Evolutionary conservation across 2,797 vertebrate genomes (phyloP).

Genomic region (Rhynchonycteris naso): DNA sequence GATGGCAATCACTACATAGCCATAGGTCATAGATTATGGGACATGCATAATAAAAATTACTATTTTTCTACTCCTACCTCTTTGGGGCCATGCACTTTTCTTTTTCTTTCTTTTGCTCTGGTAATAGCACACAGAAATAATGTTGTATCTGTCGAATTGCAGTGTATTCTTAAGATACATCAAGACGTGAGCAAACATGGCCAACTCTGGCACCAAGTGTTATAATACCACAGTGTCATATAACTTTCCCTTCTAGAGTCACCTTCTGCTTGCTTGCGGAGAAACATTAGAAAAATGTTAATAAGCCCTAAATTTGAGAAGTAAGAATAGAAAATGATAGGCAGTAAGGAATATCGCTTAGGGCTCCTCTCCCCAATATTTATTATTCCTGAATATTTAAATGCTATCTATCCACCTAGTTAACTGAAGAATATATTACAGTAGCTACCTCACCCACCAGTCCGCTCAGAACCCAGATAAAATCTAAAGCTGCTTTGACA

Average conservation of each 20-base stretch:
- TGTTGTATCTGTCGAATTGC: background rate
- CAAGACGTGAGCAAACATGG: background rate
- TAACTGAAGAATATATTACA: conserved; percentile 79
- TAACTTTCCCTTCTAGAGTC: conserved; percentile 44
- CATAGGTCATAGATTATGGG: background rate
- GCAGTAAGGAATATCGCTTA: conserved; percentile 80
- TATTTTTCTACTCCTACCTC: background rate
- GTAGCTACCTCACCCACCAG: conserved; percentile 53
- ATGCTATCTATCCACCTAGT: conserved; percentile 78
- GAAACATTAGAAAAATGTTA: conserved; percentile 80
- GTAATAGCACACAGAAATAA: background rate
- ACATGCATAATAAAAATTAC: background rate
- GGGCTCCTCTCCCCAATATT: conserved; percentile 77
- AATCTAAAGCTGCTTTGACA: conserved; percentile 50
- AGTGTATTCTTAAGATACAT: background rate
- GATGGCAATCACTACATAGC: background rate
- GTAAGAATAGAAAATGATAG: conserved; percentile 82
- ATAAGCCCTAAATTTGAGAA: conserved; percentile 80
- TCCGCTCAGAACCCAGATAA: conserved; percentile 67
- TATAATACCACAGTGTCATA: fast-evolving
- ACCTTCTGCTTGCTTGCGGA: conserved; percentile 70
- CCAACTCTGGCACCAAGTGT: background rate
- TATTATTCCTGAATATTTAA: conserved; percentile 83
- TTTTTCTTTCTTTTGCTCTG: background rate
- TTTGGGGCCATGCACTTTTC: background rate